A percentile compares a stretch with the other conserved stretches of the same genome.
phyloP scores from a whole-genome alignment of 2,797 vertebrate species.

The Euphonia xanthogaster region DNA sequence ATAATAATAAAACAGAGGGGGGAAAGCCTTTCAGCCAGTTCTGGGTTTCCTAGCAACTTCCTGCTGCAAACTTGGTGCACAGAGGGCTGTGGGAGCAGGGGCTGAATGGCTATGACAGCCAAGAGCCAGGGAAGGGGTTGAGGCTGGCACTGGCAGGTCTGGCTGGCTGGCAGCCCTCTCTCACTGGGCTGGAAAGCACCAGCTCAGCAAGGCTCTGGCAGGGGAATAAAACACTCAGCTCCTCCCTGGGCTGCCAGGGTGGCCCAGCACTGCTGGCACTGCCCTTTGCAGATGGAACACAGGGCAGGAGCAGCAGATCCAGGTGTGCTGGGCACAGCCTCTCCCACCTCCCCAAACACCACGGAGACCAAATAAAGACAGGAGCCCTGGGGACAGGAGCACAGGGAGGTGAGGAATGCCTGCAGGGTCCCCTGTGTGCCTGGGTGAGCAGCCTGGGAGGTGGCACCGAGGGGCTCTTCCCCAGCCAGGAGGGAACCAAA shows the following conservation, averaged over 20 bases:
- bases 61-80: not conserved
- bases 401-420: rapidly evolving
- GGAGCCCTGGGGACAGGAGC: rapidly evolving
- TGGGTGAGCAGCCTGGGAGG: not conserved
- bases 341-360: not conserved
- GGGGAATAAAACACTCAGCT: not conserved
- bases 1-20: rapidly evolving
- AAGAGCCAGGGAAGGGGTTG: not conserved
- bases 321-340: not conserved
- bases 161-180: not conserved
- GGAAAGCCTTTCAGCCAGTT: not conserved
- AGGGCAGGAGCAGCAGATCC: not conserved
- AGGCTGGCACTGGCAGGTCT: not conserved
- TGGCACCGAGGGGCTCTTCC: not conserved
- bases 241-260: not conserved
- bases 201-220: not conserved
- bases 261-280: not conserved
- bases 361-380: not conserved
- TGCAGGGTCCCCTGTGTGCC: not conserved
- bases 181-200: not conserved
- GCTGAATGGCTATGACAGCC: not conserved
- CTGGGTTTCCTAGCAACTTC: not conserved
- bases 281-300: rapidly evolving
- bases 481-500: not conserved
- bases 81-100: not conserved